Percentiles rank a stretch among this genome's conserved stretches.
These are phyloP conservation scores for Lagria hirta DNA, from an alignment of 2,888 invertebrate genomes.

Conservation along the genomic window DNA sequence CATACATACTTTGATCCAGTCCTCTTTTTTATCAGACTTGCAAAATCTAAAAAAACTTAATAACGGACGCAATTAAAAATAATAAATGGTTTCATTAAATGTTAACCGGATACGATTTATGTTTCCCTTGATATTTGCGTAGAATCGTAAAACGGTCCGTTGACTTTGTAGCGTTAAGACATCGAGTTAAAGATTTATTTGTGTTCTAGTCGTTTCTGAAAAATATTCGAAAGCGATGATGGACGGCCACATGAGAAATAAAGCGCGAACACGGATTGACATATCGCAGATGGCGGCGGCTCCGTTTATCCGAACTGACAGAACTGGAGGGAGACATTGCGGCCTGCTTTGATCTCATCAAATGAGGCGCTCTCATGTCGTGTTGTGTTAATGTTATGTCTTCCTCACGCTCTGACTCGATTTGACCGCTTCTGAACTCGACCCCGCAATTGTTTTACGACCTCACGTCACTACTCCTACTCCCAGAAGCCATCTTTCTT, in stretches of 20 bases:
- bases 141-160: conserved; percentile 25
- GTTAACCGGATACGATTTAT: conserved; percentile 33
- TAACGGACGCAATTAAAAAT: conserved; percentile 35
- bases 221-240: conserved; percentile 23
- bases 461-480: conserved; percentile 12
- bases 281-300: conserved; percentile 32
- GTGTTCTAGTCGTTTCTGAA: conserved; percentile 14
- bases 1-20: conserved; percentile 11
- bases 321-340: conserved; percentile 35
- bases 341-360: conserved; percentile 51
- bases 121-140: conserved; percentile 29
- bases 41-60: conserved; percentile 28
- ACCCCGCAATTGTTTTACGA: conserved; percentile 18
- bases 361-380: conserved; percentile 52
- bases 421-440: conserved; percentile 47
- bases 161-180: conserved; percentile 23
- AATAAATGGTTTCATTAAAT: conserved; percentile 37
- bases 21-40: conserved; percentile 15
- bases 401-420: conserved; percentile 38
- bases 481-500: not conserved
- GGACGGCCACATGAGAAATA: conserved; percentile 29
- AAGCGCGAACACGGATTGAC: conserved; percentile 31
- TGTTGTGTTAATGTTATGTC: conserved; percentile 51
- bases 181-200: conserved; percentile 16
- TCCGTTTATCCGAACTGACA: conserved; percentile 44